Base-by-base conservation (phyloP, 2,113 vertebrate genomes). In the Carassius carassius region DNA sequence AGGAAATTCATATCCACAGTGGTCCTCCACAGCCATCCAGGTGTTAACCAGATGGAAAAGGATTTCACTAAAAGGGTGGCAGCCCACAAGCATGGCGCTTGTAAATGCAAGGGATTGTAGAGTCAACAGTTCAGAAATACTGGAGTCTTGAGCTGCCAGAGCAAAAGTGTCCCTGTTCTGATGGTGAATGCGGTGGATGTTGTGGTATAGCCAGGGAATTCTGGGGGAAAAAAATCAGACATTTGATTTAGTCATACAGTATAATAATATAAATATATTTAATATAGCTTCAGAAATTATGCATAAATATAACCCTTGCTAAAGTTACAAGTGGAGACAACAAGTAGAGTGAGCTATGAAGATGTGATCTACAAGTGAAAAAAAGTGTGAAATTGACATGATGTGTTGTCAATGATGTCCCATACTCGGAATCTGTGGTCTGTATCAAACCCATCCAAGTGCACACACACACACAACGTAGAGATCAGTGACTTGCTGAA, bases 11-110 rank as follows among this genome's bases (percentile, higher is more conserved):
- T 95, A 95, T 21, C 94, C 95, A 25, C 94, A 94, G 89, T 96
- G 95, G 85, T 94, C 94, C 88, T 96, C 94, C 84, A 94, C 93
- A 0, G 95, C 93, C 82, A 96, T 88, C 93, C 94, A 95, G 84
- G 89, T 93, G 93, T 95, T 95, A 85, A 94, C 17, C 49, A 96
- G 80, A 86, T 95, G 93, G 88, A 96, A 96, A 77, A 92, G 0
- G 63, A 86, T 60, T 72, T 94, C 92, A 16, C 94, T 95, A 58
- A 95, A 84, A 0, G 94, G 94, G 60, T 96, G 95, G 81, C 94
- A 95, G 86, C 90, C 90, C 73, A 94, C 89, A 77, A 91, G 9
- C 73, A 89, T 73, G 85, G 90, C 65, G 76, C 92, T 93, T 81
- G 65, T 14, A 82, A 93, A 82, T 6, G 94, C 94, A 86, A 95